phyloP scores from a whole-genome alignment of 2,113 vertebrate species.

The Chrysemys picta region DNA sequence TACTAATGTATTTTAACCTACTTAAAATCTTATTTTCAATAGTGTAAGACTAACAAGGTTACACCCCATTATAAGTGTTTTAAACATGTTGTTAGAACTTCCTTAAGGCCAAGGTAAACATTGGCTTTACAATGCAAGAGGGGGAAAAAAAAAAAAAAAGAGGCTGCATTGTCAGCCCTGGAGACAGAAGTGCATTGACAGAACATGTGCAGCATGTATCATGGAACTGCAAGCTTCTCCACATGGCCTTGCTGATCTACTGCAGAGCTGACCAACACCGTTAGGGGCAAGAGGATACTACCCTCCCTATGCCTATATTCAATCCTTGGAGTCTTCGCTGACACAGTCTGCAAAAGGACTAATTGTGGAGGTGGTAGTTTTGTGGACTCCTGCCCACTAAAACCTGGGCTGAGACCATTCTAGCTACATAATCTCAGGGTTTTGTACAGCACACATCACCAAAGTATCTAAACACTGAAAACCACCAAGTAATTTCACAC shows the following conservation, averaged over 20 bases:
- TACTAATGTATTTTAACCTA: constrained; percentile 43
- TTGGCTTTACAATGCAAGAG: background rate
- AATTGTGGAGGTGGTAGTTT: background rate
- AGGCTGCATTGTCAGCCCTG: background rate
- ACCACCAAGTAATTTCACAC: background rate
- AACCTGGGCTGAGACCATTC: background rate
- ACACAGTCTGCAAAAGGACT: background rate
- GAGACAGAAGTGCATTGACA: background rate
- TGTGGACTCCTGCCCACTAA: background rate
- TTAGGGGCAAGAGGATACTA: background rate
- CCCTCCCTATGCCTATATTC: background rate
- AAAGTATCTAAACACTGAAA: background rate
- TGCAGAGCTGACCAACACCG: background rate
- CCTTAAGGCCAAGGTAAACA: background rate
- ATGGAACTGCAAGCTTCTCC: background rate
- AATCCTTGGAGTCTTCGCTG: background rate
- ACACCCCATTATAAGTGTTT: background rate
- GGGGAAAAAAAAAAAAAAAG: no score
- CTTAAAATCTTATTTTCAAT: constrained; percentile 30
- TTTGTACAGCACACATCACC: background rate
- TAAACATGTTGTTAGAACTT: background rate
- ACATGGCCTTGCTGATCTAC: background rate
- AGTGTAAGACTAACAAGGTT: background rate
- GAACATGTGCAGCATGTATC: background rate
- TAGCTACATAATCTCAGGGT: background rate